These are phyloP conservation scores for Laticauda laticaudata DNA, from an alignment of 2,113 vertebrate species.

Conservation along the genomic window DNA sequence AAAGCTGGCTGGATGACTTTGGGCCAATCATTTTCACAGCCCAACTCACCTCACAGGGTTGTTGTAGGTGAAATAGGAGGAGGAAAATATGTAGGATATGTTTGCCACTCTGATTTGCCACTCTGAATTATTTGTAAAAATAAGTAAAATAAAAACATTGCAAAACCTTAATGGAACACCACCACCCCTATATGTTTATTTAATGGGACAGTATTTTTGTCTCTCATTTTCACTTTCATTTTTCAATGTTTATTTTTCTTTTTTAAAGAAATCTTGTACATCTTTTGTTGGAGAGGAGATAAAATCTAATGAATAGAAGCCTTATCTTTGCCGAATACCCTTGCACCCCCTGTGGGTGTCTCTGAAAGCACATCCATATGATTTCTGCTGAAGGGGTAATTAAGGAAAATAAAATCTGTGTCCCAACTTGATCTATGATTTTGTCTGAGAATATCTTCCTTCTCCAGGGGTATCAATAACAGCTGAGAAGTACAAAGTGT, in stretches of 20 bases:
- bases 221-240: neutral
- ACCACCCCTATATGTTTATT: neutral
- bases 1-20: no score
- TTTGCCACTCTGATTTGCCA: no score
- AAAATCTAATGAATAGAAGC: neutral
- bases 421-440: neutral
- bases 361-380: neutral
- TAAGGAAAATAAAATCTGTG: neutral
- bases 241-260: neutral
- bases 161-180: no score
- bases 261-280: neutral
- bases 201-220: neutral
- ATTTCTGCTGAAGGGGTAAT: neutral
- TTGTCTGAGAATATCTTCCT: neutral
- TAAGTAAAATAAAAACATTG: no score
- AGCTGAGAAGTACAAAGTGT: neutral
- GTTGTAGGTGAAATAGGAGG: no score
- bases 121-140: no score
- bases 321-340: neutral
- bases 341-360: neutral
- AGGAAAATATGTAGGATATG: no score
- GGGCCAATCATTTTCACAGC: no score
- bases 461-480: neutral
- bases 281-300: neutral
- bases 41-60: no score